Evolutionary conservation across 2,797 vertebrate species (phyloP).

Genomic region (Sebastes paucispinis): DNA sequence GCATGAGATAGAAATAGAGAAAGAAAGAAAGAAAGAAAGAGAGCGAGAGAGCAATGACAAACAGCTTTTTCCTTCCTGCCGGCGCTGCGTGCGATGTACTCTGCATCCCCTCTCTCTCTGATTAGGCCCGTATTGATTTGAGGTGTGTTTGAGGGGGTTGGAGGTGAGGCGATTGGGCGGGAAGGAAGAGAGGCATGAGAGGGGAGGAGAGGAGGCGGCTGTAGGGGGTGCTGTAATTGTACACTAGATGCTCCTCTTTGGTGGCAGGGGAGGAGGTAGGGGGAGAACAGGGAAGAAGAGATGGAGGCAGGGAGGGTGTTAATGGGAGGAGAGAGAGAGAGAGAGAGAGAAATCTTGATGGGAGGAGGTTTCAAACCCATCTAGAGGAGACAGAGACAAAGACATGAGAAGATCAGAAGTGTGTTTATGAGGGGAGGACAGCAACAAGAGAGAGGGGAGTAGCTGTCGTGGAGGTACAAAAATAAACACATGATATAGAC

Average conservation of each 20-base stretch:
- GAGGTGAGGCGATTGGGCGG: conserved; percentile 38
- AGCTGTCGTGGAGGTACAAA: conserved; percentile 16
- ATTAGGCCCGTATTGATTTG: conserved; percentile 94
- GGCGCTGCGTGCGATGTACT: conserved; percentile 82
- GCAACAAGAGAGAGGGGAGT: not conserved
- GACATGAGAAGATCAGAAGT: conserved; percentile 14
- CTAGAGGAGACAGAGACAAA: conserved; percentile 28
- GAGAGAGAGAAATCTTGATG: conserved; percentile 64
- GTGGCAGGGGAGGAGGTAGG: conserved; percentile 65
- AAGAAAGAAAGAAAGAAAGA: conserved; percentile 49
- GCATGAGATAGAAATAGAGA: conserved; percentile 60
- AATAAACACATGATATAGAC: conserved; percentile 37
- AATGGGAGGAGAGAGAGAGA: conserved; percentile 49
- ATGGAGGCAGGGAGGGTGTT: conserved; percentile 35
- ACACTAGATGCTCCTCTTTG: conserved; percentile 82
- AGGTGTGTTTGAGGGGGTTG: conserved; percentile 80
- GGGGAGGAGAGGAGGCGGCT: conserved; percentile 39
- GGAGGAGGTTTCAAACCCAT: conserved; percentile 70
- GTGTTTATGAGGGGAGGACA: conserved; percentile 33
- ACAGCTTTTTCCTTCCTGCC: conserved; percentile 89
- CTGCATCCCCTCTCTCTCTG: conserved; percentile 83
- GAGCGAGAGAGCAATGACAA: conserved; percentile 84
- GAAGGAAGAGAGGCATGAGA: conserved; percentile 54
- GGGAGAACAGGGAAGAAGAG: conserved; percentile 65
- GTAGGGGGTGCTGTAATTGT: conserved; percentile 85